Conservation (phyloP, 2,113 vertebrate species). For the Lepus europaeus region DNA sequence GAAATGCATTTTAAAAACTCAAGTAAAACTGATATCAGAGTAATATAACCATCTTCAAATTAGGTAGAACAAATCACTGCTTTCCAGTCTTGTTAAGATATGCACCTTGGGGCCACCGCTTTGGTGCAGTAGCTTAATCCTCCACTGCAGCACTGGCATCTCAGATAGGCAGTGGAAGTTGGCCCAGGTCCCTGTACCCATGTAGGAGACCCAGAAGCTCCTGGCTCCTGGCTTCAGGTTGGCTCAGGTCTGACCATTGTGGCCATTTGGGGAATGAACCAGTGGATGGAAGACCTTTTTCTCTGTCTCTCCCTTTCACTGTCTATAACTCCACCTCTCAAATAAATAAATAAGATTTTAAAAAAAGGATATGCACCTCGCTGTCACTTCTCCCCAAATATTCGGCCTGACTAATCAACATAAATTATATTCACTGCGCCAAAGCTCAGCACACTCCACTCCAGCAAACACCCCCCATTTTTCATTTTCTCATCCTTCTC, state of each 20-base stretch:
- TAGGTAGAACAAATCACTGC: background rate
- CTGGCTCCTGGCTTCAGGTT: too few relatives aligned
- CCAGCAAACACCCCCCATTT: background rate
- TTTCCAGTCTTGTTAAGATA: background rate
- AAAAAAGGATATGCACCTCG: background rate
- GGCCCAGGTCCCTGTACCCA: too few relatives aligned
- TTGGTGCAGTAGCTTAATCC: too few relatives aligned
- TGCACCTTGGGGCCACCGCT: background rate
- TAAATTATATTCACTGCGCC: background rate
- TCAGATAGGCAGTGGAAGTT: too few relatives aligned
- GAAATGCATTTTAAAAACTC: background rate
- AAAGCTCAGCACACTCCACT: background rate
- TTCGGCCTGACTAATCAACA: background rate
- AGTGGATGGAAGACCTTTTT: too few relatives aligned
- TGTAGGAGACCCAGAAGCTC: too few relatives aligned
- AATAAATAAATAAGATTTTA: too few relatives aligned
- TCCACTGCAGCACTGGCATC: too few relatives aligned
- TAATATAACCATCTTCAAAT: background rate
- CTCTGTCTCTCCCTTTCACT: too few relatives aligned
- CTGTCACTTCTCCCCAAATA: background rate
- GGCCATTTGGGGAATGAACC: too few relatives aligned
- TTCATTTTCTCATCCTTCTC: background rate
- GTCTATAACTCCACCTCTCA: too few relatives aligned
- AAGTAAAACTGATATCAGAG: background rate
- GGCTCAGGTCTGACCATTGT: too few relatives aligned